A percentile compares a stretch with the other conserved stretches of the same genome.
These are phyloP conservation scores for Hemiprocne comata DNA, from an alignment of 2,113 vertebrate genomes.

Conservation along the genomic window DNA sequence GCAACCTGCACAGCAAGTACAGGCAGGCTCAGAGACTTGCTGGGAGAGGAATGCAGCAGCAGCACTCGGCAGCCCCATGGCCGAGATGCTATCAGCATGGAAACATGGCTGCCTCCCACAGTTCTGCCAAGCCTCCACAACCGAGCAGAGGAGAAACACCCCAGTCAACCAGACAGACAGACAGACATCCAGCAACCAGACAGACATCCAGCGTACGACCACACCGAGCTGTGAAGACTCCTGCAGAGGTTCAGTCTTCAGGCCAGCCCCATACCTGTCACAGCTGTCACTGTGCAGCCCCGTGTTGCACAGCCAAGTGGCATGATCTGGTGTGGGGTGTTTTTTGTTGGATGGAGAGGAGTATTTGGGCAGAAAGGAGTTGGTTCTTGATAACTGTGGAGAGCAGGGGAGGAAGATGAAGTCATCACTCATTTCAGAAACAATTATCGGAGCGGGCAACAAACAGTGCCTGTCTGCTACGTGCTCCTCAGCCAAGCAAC, in stretches of 20 bases:
- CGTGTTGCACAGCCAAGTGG: not conserved
- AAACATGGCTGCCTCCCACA: not conserved
- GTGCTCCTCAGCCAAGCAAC: not conserved
- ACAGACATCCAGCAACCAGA: not conserved
- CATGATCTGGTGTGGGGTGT: rapidly evolving
- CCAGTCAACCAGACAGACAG: not conserved
- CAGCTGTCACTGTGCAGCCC: rapidly evolving
- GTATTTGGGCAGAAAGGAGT: slow-evolving; percentile 6
- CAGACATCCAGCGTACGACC: not conserved
- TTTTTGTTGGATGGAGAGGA: not conserved
- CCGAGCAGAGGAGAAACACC: not conserved
- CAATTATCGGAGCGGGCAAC: not conserved
- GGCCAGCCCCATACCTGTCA: not conserved
- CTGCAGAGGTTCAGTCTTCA: not conserved
- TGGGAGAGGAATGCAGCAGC: not conserved
- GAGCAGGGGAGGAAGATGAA: slow-evolving; percentile 9
- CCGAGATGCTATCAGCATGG: not conserved
- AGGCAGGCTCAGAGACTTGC: not conserved
- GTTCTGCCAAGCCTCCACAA: not conserved
- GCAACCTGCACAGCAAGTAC: not conserved
- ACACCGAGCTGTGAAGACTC: rapidly evolving
- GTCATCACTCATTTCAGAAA: slow-evolving; percentile 22
- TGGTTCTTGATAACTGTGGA: not conserved
- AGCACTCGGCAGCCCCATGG: not conserved
- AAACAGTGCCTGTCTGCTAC: not conserved